Base-by-base conservation (phyloP, 2,797 vertebrate species). In the Falco berigora region DNA sequence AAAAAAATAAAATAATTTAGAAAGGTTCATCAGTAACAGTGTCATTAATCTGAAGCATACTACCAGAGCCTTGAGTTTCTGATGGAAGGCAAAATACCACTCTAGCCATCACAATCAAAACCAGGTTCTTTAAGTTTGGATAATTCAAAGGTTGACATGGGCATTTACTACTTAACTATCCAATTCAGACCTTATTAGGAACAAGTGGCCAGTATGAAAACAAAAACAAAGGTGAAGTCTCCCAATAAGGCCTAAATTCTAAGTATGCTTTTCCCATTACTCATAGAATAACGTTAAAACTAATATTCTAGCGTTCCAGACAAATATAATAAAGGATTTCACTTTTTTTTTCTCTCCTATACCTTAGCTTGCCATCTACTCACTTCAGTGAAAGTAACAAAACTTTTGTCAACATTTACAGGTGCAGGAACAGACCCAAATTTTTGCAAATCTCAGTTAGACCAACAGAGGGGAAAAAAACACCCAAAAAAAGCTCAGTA, bases 391-490 rank as follows among this genome's bases (percentile, higher is more conserved):
- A 91, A 62, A 83, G 89, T 84, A 84, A 75, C 36, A 80, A 94
- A 92, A 89, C 56, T 77, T 84, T 63, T 38, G 74, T 80, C 87
- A 92, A 81, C 28, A 94, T 95, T 94, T 96, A 42, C 81, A 92
- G 75, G 84, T 95, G 94, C 82, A 82, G 42, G 66, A 88, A 34
- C 61, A 92, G 88, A 86, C 52, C 56, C 52, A 80, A 23, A 75
- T 95, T 92, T 90, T 90, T 64, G n/a, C 14, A 79, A 46, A 67
- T 84, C 59, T 88, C 63, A 56, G 44, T 74, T 84, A 69, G 14
- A 72, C 8, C 50, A 72, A 47, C 21, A 58, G n/a, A 68, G 12
- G 14, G 66, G 17, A 10, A 8, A 53, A 12, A 28, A 28, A 28
- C 9, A 23, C 55, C 36, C n/a, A 50, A 22, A 34, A 34, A 90